Base-by-base conservation (phyloP, 2,113 vertebrate genomes). In the Vulpes lagopus region DNA sequence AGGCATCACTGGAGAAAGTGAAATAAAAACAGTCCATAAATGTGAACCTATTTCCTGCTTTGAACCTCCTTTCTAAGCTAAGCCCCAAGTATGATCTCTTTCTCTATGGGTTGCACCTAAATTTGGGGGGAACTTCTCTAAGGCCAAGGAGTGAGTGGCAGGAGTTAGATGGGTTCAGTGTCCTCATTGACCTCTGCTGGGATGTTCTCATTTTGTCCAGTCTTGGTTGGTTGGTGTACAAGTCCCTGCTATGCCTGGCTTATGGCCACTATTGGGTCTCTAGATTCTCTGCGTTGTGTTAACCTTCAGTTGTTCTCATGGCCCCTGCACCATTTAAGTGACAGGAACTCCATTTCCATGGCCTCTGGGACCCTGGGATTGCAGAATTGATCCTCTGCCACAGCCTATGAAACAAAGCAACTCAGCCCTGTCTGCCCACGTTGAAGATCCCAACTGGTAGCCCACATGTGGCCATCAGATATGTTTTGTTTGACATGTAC, bases 191-290 rank as follows among this genome's bases (percentile, higher is more conserved):
- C 17, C n/a, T 27, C 30, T 71, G 5, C 19, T 17, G 23, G 64
- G 51, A 38, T 0, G 3, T 14, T 76, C 71, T 92, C 43, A 35
- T 30, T 64, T 80, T 67, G 12, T 53, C 17, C 12, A n/a, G 27
- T 91, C 59, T 79, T 74, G 35, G 60, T 6, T 55, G 73, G 27
- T 12, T 55, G 73, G 27, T 12, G 6, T 35, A 51, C 8, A 71
- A 73, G 60, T 85, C 79, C 57, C 53, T 25, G 55, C 94, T 38
- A 12, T 35, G 83, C 27, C 43, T 3, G 0, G 49, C 71, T 35
- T 0, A 0, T 3, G 32, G 8, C 62, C 19, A 9, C 22, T n/a
- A 51, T 35, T 25, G 3, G 14, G 65, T 23, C 59, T 30, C n/a
- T 4, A 27, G 64, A 43, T 43, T 43, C 55, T 35, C 86, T 62